These are phyloP conservation scores for Zosterops japonicus DNA, from an alignment of 2,113 vertebrate species.

Conservation along the genomic window DNA sequence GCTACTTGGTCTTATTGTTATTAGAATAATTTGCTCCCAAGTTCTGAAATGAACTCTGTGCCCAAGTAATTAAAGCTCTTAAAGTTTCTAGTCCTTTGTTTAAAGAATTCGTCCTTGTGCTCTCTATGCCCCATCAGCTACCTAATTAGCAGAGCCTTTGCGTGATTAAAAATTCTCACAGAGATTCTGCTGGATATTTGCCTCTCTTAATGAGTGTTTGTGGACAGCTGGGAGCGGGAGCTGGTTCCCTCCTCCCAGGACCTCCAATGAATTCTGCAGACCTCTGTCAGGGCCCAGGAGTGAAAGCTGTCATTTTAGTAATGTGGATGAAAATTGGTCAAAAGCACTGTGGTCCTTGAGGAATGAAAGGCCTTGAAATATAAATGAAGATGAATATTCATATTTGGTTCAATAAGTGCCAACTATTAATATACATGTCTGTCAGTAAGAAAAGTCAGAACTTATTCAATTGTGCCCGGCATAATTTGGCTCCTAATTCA, in stretches of 20 bases:
- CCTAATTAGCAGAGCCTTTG: slow-evolving; percentile 99
- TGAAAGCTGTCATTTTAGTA: slow-evolving; percentile 97
- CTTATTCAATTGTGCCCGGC: slow-evolving; percentile 80
- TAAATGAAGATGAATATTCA: slow-evolving; percentile 99
- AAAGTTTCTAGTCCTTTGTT: slow-evolving; percentile 99
- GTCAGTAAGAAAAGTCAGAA: slow-evolving; percentile 87
- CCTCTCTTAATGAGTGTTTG: slow-evolving; percentile 99
- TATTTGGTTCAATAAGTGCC: slow-evolving; percentile 95
- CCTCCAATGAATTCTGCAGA: slow-evolving; percentile 91
- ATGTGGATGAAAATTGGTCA: slow-evolving; percentile 95
- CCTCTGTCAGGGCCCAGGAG: slow-evolving; percentile 98
- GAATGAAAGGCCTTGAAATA: slow-evolving; percentile 98
- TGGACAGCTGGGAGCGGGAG: slow-evolving; percentile 97
- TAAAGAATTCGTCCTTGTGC: slow-evolving; percentile 99
- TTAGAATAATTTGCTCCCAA: slow-evolving; percentile 97
- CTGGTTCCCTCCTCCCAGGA: slow-evolving; percentile 84
- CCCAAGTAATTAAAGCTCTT: slow-evolving; percentile 99
- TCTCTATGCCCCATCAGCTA: slow-evolving; percentile 99
- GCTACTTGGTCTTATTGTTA: slow-evolving; percentile 93
- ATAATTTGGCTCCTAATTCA: slow-evolving; percentile 88
- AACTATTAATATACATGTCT: slow-evolving; percentile 99
- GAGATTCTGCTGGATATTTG: slow-evolving; percentile 99
- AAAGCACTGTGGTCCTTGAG: slow-evolving; percentile 86
- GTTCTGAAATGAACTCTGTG: slow-evolving; percentile 99
- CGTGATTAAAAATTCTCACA: slow-evolving; percentile 99